Percentiles rank a stretch among this genome's conserved stretches.
Evolutionary conservation across 2,113 vertebrate genomes (phyloP).

Genomic region (Larimichthys polyactis): DNA sequence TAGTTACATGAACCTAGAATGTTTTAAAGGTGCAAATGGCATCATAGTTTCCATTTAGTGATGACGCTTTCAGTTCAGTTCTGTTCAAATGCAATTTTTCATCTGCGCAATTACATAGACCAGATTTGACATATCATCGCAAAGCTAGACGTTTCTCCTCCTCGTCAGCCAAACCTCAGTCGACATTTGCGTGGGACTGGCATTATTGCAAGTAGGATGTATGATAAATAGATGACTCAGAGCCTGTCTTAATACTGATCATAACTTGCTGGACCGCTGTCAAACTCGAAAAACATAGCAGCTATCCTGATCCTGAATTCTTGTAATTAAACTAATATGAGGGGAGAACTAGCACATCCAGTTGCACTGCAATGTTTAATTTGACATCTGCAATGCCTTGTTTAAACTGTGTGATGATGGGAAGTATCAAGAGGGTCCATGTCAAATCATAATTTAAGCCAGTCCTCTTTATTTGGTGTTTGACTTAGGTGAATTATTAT

Average conservation of each 20-base stretch:
- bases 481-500: not conserved
- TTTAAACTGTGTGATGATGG: not conserved
- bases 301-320: not conserved
- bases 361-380: not conserved
- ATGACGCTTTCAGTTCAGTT: not conserved
- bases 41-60: slow-evolving; percentile 22
- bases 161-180: not conserved
- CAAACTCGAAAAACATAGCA: slow-evolving; percentile 10
- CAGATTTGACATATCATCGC: not conserved
- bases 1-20: slow-evolving; percentile 16
- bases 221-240: not conserved
- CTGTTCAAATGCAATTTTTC: slow-evolving; percentile 8
- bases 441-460: not conserved
- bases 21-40: slow-evolving; percentile 24
- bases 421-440: not conserved
- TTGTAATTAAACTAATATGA: slow-evolving; percentile 18
- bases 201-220: not conserved
- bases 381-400: slow-evolving; percentile 21
- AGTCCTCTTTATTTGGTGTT: not conserved
- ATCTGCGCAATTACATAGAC: not conserved
- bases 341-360: slow-evolving; percentile 4
- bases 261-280: not conserved
- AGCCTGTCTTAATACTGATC: not conserved
- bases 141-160: not conserved
- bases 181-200: not conserved